A percentile compares a stretch with the other conserved stretches of the same genome.
phyloP scores from a whole-genome alignment of 2,113 vertebrate genomes.

The Pipra filicauda region DNA sequence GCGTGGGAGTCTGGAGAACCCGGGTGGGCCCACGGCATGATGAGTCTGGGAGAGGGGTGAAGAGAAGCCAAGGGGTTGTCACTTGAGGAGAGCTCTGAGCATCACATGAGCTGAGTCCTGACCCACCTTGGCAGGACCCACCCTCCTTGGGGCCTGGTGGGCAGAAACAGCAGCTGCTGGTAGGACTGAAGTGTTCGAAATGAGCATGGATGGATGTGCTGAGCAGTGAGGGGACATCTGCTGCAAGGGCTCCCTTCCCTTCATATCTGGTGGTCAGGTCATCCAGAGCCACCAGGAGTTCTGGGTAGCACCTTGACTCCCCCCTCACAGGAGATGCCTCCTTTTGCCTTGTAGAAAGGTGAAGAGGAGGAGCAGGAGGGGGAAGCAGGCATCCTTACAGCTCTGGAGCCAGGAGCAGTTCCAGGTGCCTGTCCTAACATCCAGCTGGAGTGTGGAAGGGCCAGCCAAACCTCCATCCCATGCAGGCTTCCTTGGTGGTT shows the following conservation, averaged over 20 bases:
- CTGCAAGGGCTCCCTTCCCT: neutral
- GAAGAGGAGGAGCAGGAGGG: neutral
- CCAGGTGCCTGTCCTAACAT: neutral
- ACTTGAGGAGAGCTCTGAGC: neutral
- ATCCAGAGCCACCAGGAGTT: neutral
- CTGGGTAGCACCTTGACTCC: neutral
- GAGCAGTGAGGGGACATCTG: neutral
- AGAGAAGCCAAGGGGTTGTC: neutral
- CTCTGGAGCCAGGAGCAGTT: neutral
- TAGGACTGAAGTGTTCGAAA: neutral
- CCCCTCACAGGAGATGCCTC: neutral
- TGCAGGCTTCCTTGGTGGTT: neutral
- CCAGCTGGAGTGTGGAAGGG: neutral
- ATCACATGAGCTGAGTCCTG: neutral
- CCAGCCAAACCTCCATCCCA: fast-evolving
- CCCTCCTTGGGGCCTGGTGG: neutral
- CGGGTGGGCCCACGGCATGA: neutral
- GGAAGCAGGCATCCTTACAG: neutral
- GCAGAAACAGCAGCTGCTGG: neutral
- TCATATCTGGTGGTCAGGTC: neutral
- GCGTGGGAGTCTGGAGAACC: neutral
- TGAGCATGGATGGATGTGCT: fast-evolving
- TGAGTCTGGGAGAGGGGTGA: neutral
- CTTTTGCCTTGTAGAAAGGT: neutral
- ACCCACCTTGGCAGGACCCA: neutral